phyloP scores from a whole-genome alignment of 2,797 vertebrate genomes.

The Clamator glandarius region DNA sequence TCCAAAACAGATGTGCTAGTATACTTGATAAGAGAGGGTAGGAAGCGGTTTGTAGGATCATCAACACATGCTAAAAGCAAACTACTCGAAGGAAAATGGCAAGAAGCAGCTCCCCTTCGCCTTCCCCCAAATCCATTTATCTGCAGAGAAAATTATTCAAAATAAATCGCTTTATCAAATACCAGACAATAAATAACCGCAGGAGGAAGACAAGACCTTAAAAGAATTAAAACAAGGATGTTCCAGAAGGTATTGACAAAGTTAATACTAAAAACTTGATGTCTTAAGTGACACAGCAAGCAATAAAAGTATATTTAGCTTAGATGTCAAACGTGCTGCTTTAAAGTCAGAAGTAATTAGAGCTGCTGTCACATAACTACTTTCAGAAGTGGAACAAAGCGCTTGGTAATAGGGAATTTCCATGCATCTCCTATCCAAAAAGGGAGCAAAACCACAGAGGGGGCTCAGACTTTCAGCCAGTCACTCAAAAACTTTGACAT shows the following conservation, averaged over 20 bases:
- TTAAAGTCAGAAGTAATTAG: slow-evolving; percentile 45
- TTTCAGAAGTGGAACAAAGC: slow-evolving; percentile 50
- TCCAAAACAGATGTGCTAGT: not conserved
- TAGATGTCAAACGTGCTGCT: slow-evolving; percentile 5
- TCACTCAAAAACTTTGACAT: not conserved
- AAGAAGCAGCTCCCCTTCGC: not conserved
- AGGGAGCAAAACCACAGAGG: not conserved
- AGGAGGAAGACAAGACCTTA: not conserved
- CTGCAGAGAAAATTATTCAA: not conserved
- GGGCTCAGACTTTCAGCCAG: not conserved
- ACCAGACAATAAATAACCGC: not conserved
- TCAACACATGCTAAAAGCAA: not conserved
- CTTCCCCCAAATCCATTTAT: not conserved
- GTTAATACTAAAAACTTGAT: not conserved
- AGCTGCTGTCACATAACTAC: slow-evolving; percentile 5
- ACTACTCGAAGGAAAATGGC: not conserved
- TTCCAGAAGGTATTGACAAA: not conserved
- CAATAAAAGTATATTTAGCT: slow-evolving; percentile 21
- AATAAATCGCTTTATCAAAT: not conserved
- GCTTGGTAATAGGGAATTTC: slow-evolving; percentile 57
- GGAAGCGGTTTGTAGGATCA: not conserved
- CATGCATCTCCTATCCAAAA: not conserved
- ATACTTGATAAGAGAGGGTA: not conserved
- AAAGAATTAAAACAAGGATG: not conserved
- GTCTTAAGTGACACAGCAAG: not conserved